Base-by-base conservation (phyloP, 1,140 invertebrate species). In the Leptopilina clavipes region DNA sequence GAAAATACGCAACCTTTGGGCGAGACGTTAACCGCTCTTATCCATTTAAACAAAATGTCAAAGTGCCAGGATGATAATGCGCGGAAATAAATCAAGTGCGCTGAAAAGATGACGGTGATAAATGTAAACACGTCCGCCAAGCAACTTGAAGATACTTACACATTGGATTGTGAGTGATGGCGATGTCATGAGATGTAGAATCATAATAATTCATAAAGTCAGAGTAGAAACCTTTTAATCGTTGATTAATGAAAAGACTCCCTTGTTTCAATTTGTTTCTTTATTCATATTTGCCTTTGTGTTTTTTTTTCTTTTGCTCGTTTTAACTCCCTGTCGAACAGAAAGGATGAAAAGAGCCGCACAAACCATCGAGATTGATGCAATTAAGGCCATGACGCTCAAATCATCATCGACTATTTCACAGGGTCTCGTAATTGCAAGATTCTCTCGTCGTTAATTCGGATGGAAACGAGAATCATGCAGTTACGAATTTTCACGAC, bases 71-170 rank as follows among this genome's bases (percentile, higher is more conserved):
- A 86, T 88, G 87, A 89, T 89, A 89, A 90, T 90, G 83, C 84
- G 79, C 83, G 76, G 80, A 88, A 88, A 90, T 90, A 90, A 90
- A 90, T 90, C 89, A 89, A 87, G 86, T 84, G 81, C 87, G 88
- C 83, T 89, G 88, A 90, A 90, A 90, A 89, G 89, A 89, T 90
- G 89, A 90, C 89, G 87, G 86, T 89, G 89, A 90, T 90, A 89
- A 89, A 90, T 90, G 89, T 88, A 89, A 89, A 89, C 87, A 87
- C 86, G 86, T 88, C 84, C 86, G 83, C 81, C 79, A 84, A 83
- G 83, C 83, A 82, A 83, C 83, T 83, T 82, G 81, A 83, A 82
- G 82, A 86, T 86, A 87, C 86, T 87, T 88, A 86, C 85, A 87
- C 83, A 83, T 71, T 83, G 80, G 83, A 81, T 87, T 85, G 85